phyloP scores from a whole-genome alignment of 2,888 invertebrate species.

The Sarcophaga caerulescens region DNA sequence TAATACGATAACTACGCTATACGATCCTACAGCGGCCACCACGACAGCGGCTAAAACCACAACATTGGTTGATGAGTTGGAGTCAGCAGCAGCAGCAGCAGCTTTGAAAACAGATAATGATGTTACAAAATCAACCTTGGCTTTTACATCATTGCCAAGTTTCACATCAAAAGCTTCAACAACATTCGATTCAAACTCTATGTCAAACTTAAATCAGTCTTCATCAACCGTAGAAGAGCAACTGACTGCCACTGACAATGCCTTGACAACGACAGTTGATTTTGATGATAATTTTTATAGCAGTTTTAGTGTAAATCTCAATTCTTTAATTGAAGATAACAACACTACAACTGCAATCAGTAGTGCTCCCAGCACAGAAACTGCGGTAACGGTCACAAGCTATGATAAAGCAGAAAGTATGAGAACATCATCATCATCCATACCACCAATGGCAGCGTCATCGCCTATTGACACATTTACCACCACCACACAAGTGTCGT shows the following conservation, averaged over 20 bases:
- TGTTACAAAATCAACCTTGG: not conserved
- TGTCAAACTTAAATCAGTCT: not conserved
- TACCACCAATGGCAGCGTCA: not conserved
- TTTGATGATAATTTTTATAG: constrained; percentile 78
- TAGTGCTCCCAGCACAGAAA: not conserved
- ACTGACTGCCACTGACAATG: constrained; percentile 46
- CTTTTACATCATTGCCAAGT: not conserved
- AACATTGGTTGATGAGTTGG: not conserved
- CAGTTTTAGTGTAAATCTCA: constrained; percentile 76
- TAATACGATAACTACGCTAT: constrained; percentile 15
- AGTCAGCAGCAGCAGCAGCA: not conserved
- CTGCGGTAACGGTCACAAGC: not conserved
- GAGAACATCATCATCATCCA: not conserved
- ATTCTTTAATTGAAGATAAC: constrained; percentile 71
- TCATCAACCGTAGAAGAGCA: constrained; percentile 10
- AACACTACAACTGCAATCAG: constrained; percentile 24
- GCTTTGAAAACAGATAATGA: not conserved
- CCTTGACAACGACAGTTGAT: constrained; percentile 50
- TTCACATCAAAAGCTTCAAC: constrained; percentile 11
- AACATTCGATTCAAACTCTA: not conserved
- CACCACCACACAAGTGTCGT: not conserved
- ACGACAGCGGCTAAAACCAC: not conserved
- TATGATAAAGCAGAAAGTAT: not conserved
- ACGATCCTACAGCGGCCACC: not conserved
- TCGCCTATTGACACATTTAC: constrained; percentile 2